Evolutionary conservation across 2,797 vertebrate species (phyloP).

Genomic region (Rhinophrynus dorsalis): DNA sequence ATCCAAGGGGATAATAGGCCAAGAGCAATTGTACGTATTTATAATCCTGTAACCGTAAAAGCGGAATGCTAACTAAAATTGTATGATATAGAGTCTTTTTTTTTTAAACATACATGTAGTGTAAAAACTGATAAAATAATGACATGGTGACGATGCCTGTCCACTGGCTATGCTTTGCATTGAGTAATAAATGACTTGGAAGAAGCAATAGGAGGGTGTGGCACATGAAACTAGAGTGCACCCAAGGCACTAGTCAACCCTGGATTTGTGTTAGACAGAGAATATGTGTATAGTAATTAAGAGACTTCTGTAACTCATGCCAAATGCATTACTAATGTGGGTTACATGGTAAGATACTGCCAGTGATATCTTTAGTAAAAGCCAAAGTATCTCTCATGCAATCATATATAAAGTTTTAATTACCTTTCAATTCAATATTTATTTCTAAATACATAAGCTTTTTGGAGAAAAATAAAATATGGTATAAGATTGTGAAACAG

Average conservation of each 20-base stretch:
- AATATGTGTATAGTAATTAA: constrained; percentile 9
- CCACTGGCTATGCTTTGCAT: neutral
- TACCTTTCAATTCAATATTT: constrained; percentile 29
- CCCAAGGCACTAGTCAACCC: constrained; percentile 21
- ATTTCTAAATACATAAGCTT: constrained; percentile 41
- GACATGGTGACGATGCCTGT: constrained; percentile 14
- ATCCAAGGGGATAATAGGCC: too few species aligned
- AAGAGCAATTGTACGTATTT: too few species aligned
- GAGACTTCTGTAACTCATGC: constrained; percentile 14
- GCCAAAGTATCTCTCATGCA: constrained; percentile 13
- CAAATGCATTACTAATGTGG: constrained; percentile 17
- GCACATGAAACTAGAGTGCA: neutral
- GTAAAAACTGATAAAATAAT: constrained; percentile 7
- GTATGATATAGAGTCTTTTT: neutral
- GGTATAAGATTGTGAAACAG: neutral
- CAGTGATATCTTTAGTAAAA: constrained; percentile 9
- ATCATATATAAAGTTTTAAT: constrained; percentile 1
- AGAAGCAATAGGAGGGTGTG: constrained; percentile 19
- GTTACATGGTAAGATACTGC: constrained; percentile 13
- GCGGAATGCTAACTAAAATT: too few species aligned
- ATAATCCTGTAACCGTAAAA: too few species aligned
- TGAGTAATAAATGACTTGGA: constrained; percentile 19
- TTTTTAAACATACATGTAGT: neutral
- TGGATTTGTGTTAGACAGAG: constrained; percentile 14
- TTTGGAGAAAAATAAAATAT: constrained; percentile 14